Evolutionary conservation across 2,888 invertebrate genomes (phyloP).

Genomic region (Lamellibrachia columna): DNA sequence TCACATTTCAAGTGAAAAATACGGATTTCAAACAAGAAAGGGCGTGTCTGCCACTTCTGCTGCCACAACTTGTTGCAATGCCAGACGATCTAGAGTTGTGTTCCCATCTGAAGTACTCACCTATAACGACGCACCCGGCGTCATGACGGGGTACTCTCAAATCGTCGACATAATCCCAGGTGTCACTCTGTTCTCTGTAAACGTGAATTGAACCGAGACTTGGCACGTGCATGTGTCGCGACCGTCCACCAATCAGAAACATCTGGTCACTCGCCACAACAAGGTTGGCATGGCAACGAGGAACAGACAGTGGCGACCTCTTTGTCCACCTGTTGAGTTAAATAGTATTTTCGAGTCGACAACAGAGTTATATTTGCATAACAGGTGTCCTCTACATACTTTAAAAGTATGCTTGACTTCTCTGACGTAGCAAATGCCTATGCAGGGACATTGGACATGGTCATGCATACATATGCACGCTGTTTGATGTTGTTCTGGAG

Average conservation of each 20-base stretch:
- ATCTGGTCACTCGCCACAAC: slow-evolving; percentile 43
- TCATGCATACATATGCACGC: no score
- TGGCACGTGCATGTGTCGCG: slow-evolving; percentile 32
- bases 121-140: slow-evolving; percentile 42
- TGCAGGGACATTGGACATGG: no score
- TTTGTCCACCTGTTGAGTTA: slow-evolving; percentile 41
- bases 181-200: slow-evolving; percentile 47
- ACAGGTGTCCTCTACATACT: no score
- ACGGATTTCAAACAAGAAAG: no score
- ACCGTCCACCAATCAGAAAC: slow-evolving; percentile 52
- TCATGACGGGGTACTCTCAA: slow-evolving; percentile 46
- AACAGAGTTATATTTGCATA: background rate
- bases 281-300: slow-evolving; percentile 48
- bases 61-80: background rate
- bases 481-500: no score
- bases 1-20: no score
- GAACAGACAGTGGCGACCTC: slow-evolving; percentile 42
- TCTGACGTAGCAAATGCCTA: no score
- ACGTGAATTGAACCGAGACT: slow-evolving; percentile 48
- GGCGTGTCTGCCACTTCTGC: background rate
- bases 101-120: slow-evolving; percentile 31
- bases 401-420: no score
- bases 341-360: background rate
- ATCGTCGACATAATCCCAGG: slow-evolving; percentile 42
- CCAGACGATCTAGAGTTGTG: background rate